phyloP scores from a whole-genome alignment of 2,113 vertebrate species.

The Calyptomena viridis region DNA sequence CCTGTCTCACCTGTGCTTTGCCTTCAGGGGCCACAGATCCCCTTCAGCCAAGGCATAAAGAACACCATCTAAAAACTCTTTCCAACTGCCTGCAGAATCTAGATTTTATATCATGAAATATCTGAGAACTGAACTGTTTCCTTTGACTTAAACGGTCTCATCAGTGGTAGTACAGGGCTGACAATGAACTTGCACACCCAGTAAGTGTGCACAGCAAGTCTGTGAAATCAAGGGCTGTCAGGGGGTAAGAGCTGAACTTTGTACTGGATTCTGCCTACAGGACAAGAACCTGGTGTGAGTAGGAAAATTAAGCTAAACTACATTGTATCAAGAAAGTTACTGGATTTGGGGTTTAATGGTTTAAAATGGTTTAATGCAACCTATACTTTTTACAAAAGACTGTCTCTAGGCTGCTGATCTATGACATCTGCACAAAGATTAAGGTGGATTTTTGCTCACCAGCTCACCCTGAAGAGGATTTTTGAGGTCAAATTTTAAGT shows the following conservation, averaged over 20 bases:
- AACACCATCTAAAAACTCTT: background rate
- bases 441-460: conserved; percentile 19
- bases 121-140: background rate
- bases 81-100: background rate
- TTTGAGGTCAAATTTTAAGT: background rate
- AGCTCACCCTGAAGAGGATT: background rate
- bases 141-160: background rate
- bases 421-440: background rate
- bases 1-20: background rate
- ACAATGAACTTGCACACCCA: background rate
- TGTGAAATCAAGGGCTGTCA: background rate
- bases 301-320: background rate
- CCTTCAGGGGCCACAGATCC: background rate
- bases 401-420: background rate
- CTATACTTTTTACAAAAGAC: background rate
- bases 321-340: background rate
- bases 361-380: background rate
- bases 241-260: background rate
- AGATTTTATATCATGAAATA: background rate
- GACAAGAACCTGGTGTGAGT: background rate
- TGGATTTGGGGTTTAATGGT: background rate
- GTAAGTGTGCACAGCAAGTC: background rate
- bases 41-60: background rate
- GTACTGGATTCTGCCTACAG: background rate
- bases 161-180: background rate